Evolutionary conservation across 2,797 vertebrate genomes (phyloP).

Genomic region (Diglossa cyanea): DNA sequence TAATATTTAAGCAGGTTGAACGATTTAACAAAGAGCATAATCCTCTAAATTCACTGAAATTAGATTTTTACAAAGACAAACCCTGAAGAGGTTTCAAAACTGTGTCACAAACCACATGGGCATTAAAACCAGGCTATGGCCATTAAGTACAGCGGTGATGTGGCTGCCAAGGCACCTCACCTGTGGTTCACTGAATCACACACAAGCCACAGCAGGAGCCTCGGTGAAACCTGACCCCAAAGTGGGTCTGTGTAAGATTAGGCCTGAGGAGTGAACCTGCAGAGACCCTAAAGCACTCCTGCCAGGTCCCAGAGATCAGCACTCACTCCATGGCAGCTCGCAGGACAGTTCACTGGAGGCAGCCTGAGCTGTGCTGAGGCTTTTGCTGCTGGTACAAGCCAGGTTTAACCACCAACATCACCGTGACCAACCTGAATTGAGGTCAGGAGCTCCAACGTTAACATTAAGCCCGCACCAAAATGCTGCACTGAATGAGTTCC

Average conservation of each 20-base stretch:
- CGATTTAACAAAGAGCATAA: background rate
- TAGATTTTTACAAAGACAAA: background rate
- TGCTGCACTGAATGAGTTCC: background rate
- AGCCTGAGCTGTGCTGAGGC: background rate
- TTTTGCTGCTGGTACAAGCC: background rate
- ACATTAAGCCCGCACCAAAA: background rate
- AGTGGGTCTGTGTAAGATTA: background rate
- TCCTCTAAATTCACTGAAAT: background rate
- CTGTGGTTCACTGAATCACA: background rate
- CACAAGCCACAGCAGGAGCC: background rate
- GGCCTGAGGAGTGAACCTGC: background rate
- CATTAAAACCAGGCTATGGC: background rate
- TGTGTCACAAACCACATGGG: background rate
- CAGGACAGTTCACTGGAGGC: background rate
- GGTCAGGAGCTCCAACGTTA: background rate
- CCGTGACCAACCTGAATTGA: rapidly evolving
- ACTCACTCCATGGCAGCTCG: rapidly evolving
- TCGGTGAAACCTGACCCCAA: rapidly evolving
- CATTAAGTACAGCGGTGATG: background rate
- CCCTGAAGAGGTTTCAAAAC: background rate
- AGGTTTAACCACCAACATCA: rapidly evolving
- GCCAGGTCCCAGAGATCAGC: background rate
- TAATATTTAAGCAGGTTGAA: constrained; percentile 27
- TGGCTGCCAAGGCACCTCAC: background rate
- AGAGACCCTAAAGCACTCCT: background rate